Evolutionary conservation across 2,888 invertebrate genomes (phyloP).

Genomic region (Cheilosia vulpina): DNA sequence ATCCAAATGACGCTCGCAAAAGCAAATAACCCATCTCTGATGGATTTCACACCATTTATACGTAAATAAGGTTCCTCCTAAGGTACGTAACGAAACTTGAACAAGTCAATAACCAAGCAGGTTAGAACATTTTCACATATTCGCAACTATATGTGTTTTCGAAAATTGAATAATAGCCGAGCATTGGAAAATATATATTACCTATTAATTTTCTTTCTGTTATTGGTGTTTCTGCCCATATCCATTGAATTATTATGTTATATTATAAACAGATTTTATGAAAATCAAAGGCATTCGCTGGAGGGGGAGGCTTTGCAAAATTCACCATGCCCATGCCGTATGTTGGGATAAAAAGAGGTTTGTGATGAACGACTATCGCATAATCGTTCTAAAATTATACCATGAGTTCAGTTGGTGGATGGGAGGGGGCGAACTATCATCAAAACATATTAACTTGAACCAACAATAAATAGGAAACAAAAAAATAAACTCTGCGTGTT

Average conservation of each 20-base stretch:
- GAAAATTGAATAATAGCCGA: slow-evolving; percentile 24
- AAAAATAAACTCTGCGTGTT: slow-evolving; percentile 17
- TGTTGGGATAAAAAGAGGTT: slow-evolving; percentile 7
- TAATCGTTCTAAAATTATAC: slow-evolving; percentile 65
- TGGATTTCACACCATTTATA: not conserved
- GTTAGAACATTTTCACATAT: not conserved
- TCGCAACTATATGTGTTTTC: not conserved
- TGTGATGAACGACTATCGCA: slow-evolving; percentile 52
- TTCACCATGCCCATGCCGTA: slow-evolving; percentile 2
- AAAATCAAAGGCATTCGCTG: slow-evolving; percentile 43
- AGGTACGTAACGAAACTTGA: not conserved
- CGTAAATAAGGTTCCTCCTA: not conserved
- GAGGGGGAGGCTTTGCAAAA: slow-evolving; percentile 1
- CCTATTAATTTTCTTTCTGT: slow-evolving; percentile 52
- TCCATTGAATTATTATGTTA: slow-evolving; percentile 65
- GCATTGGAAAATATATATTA: not conserved
- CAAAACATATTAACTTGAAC: slow-evolving; percentile 43
- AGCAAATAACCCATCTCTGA: not conserved
- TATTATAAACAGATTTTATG: slow-evolving; percentile 67
- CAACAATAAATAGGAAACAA: slow-evolving; percentile 16
- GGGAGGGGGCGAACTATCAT: not conserved
- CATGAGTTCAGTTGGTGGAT: slow-evolving; percentile 36
- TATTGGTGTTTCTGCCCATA: slow-evolving; percentile 47
- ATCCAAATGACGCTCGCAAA: slow-evolving; percentile 1
- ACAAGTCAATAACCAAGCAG: not conserved